Evolutionary conservation across 2,113 vertebrate genomes (phyloP), one percentile per base, ranked within the genome.

Genomic region (Nerophis ophidion): DNA sequence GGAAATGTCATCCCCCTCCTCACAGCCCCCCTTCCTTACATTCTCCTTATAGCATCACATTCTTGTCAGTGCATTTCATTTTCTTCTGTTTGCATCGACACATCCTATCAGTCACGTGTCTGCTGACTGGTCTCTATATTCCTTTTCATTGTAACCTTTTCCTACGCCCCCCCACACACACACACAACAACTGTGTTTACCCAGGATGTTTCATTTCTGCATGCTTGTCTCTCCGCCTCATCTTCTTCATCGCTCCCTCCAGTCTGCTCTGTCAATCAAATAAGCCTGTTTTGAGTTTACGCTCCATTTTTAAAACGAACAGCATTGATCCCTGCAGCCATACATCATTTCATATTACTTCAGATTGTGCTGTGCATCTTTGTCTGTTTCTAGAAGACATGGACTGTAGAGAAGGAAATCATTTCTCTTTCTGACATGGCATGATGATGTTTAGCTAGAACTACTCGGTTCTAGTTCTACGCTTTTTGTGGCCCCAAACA

Each of bases 181-280:
- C 5, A 4, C 17, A 35, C 33, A 13, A 14, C 33, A 15, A 4
- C 34, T 7, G 9, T 38, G 7, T 15, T 26, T 11, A 8, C 48
- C 55, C 16, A 60, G 36, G 5, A 16, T 60, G 50, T 15, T 56
- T 67, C 40, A 60, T 2, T 14, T 17, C 42, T 47, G 11, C 56
- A 19, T 55, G 65, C 35, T 36, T 52, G 35, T 15, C 61, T 67
- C 52, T 60, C 66, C 34, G 14, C 42, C 40, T 60, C 51, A 48
- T 77, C 49, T 59, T 69, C 56, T 14, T 61, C 63, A 58, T 68
- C 61, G 14, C 66, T 70, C 53, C 63, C 65, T 70, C 68, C 65
- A 63, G 70, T 70, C 51, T 60, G 57, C 44, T 48, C 62, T 81
- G 81, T 85, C 87, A 83, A 78, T 87, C 83, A 83, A 71, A 76